Conservation (phyloP, 2,888 invertebrate genomes). For the Orthosia gothica region DNA sequence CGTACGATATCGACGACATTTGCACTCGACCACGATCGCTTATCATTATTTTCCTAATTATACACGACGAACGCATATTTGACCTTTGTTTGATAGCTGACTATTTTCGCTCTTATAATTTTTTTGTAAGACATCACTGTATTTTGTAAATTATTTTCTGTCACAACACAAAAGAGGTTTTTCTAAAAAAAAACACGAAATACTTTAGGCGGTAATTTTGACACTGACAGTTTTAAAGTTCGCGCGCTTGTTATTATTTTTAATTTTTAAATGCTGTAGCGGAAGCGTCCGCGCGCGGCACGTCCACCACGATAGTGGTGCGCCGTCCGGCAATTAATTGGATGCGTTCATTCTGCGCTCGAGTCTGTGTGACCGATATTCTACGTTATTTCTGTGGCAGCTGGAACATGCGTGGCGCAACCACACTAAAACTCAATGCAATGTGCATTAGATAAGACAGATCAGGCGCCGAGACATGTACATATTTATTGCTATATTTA, state of each 20-base stretch:
- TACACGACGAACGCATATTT: slow-evolving; percentile 77
- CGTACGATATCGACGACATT: slow-evolving; percentile 84
- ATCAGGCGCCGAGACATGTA: slow-evolving; percentile 74
- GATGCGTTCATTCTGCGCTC: slow-evolving; percentile 83
- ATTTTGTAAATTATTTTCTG: slow-evolving; percentile 17
- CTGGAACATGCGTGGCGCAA: slow-evolving; percentile 86
- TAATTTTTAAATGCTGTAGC: slow-evolving; percentile 73
- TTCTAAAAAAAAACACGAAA: slow-evolving; percentile 16
- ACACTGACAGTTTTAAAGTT: slow-evolving; percentile 68
- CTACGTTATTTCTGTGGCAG: slow-evolving; percentile 89
- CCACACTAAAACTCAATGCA: slow-evolving; percentile 88
- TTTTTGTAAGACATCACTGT: slow-evolving; percentile 47
- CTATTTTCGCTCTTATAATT: slow-evolving; percentile 53
- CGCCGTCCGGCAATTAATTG: slow-evolving; percentile 86
- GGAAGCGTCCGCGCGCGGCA: slow-evolving; percentile 88
- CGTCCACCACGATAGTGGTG: slow-evolving; percentile 86
- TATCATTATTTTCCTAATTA: slow-evolving; percentile 86
- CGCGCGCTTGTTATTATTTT: slow-evolving; percentile 82
- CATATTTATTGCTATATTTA: slow-evolving; percentile 65
- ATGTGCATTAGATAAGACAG: slow-evolving; percentile 88
- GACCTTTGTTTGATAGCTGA: slow-evolving; percentile 78
- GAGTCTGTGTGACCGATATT: slow-evolving; percentile 90
- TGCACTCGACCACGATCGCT: slow-evolving; percentile 88
- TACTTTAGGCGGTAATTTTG: slow-evolving; percentile 41
- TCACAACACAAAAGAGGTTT: slow-evolving; percentile 2